Base-by-base conservation (phyloP, 2,888 invertebrate species). In the Sthenelais limicola region DNA sequence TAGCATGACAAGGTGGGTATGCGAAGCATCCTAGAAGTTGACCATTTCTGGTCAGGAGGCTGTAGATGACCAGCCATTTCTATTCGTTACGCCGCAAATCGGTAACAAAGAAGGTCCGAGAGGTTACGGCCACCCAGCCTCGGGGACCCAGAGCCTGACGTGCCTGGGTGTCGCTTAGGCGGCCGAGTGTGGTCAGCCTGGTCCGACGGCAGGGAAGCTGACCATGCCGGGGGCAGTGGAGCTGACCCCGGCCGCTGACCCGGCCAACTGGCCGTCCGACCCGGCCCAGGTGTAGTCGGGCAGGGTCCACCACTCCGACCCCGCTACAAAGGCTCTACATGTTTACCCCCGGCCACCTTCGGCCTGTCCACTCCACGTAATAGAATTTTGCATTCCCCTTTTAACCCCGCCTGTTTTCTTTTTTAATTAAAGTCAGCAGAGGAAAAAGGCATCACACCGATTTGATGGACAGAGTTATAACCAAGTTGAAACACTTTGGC, bases 401-500 rank as follows among this genome's bases (percentile, higher is more conserved):
- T 62, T 38, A 62, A 35, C 62, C 62, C 62, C 24, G 21, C 38
- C 62, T 62, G 62, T 62, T 62, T 62, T 62, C 62, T 62, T 62
- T 62, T 62, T 62, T 62, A 62, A 62, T 62, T 62, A 62, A 62
- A 62, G 62, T 62, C 62, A 43, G 62, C 62, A 38, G 38, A 38
- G 38, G 62, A 62, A 38, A 62, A 62, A 62, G 38, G 62, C 38
- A 62, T 43, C 35, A 24, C 38, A 15, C 38, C 62, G 38, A 35
- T 62, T 62, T 62, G 62, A 62, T 62, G 62, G 38, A 62, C 62
- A 62, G 38, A 62, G 62, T 62, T 62, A 62, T 62, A 62, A 38
- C 38, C 38, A 24, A 43, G 24, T 28, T 15, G 62, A 21, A 12
- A 58, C 32, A 18, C 58, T 24, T 4, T 3, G 58, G 58, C 58